Conservation (phyloP, 2,888 invertebrate species). For the Bombylius discolor region DNA sequence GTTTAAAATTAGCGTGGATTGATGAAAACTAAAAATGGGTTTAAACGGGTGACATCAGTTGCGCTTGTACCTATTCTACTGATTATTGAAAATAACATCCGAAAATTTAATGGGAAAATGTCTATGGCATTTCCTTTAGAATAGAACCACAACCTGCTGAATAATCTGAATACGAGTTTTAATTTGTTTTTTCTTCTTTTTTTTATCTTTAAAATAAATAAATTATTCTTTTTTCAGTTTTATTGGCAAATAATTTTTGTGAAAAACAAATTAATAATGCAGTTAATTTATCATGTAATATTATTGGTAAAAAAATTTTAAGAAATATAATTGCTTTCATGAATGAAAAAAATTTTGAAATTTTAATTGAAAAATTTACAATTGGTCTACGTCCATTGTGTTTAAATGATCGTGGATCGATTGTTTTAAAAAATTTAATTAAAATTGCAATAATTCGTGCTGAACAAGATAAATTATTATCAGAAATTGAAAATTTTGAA, state of each 20-base stretch:
- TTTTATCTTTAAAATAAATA: no score
- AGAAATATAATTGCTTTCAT: constrained; percentile 60
- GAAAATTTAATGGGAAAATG: no score
- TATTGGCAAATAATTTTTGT: constrained; percentile 60
- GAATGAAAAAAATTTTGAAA: constrained; percentile 46
- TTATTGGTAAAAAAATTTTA: constrained; percentile 63
- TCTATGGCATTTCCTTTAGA: no score
- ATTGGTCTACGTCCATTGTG: constrained; percentile 56
- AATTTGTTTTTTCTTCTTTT: not conserved
- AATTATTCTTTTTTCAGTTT: constrained; percentile 23
- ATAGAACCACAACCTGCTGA: no score
- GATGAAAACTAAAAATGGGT: no score
- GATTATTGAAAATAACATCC: no score
- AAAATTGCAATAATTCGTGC: constrained; percentile 31
- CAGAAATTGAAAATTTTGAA: constrained; percentile 15
- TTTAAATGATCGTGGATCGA: constrained; percentile 64
- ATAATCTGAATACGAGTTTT: no score
- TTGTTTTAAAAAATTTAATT: constrained; percentile 58
- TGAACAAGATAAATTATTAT: constrained; percentile 15
- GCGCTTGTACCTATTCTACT: no score
- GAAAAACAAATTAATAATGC: constrained; percentile 58
- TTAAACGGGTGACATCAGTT: no score
- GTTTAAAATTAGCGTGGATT: no score
- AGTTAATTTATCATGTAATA: constrained; percentile 60
- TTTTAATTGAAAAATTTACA: constrained; percentile 48